phyloP scores from a whole-genome alignment of 2,888 invertebrate species.

The Aplocera efformata region DNA sequence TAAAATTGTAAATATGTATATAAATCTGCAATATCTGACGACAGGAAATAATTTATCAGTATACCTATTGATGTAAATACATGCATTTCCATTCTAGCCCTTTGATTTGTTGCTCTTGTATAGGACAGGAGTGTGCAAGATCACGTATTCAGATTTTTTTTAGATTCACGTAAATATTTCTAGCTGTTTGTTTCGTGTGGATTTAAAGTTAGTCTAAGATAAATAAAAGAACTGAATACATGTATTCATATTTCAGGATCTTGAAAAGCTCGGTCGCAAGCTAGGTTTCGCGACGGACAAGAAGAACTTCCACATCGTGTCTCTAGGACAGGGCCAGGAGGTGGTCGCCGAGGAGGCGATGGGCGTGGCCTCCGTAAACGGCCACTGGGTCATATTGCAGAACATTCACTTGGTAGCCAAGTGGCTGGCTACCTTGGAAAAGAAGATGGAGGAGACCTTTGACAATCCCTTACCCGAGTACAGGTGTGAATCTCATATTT shows the following conservation, averaged over 20 bases:
- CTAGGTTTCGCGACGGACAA: conserved; percentile 89
- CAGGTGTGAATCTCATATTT: conserved; percentile 42
- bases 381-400: conserved; percentile 96
- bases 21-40: no score
- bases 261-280: conserved; percentile 91
- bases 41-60: no score
- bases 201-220: no score
- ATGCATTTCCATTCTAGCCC: no score
- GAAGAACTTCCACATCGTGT: conserved; percentile 94
- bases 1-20: no score
- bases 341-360: conserved; percentile 94
- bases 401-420: conserved; percentile 95
- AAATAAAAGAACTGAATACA: neutral
- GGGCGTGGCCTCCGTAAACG: conserved; percentile 85
- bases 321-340: conserved; percentile 97
- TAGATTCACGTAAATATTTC: no score
- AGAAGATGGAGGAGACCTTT: conserved; percentile 91
- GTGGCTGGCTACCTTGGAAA: conserved; percentile 94
- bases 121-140: no score
- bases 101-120: no score
- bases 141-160: no score
- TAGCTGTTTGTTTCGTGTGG: no score
- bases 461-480: conserved; percentile 84
- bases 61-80: no score
- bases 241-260: conserved; percentile 80